Conservation (phyloP, 2,113 vertebrate species). For the Forbesichthys papilliferus region DNA sequence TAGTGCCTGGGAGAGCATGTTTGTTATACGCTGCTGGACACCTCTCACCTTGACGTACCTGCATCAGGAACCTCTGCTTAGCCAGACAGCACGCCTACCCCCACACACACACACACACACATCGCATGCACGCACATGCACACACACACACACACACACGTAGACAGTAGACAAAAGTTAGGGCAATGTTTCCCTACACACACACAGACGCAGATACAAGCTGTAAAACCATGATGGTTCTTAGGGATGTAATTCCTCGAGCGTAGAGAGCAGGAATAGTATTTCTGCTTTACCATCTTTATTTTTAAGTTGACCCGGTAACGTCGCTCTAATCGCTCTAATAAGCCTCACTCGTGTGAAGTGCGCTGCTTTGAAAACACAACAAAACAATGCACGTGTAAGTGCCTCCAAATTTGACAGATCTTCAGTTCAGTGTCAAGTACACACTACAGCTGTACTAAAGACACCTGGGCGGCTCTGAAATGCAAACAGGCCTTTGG, state of each 20-base stretch:
- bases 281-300: constrained; percentile 50
- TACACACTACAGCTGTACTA: constrained; percentile 65
- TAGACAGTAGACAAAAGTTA: no score
- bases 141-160: constrained; percentile 34
- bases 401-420: constrained; percentile 70
- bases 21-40: no score
- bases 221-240: constrained; percentile 38
- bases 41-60: no score
- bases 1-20: no score
- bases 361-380: constrained; percentile 67
- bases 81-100: neutral
- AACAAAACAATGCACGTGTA: constrained; percentile 69
- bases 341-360: constrained; percentile 69
- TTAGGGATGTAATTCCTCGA: constrained; percentile 36
- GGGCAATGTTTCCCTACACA: neutral
- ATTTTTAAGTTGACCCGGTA: constrained; percentile 73
- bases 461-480: constrained; percentile 70
- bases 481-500: constrained; percentile 70
- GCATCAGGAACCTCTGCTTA: neutral
- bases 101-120: constrained; percentile 17
- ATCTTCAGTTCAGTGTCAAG: constrained; percentile 70
- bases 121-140: neutral
- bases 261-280: constrained; percentile 35
- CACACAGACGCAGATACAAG: neutral
- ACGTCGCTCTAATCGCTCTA: constrained; percentile 62